phyloP scores from a whole-genome alignment of 2,113 vertebrate genomes.

The Alethe castanea region DNA sequence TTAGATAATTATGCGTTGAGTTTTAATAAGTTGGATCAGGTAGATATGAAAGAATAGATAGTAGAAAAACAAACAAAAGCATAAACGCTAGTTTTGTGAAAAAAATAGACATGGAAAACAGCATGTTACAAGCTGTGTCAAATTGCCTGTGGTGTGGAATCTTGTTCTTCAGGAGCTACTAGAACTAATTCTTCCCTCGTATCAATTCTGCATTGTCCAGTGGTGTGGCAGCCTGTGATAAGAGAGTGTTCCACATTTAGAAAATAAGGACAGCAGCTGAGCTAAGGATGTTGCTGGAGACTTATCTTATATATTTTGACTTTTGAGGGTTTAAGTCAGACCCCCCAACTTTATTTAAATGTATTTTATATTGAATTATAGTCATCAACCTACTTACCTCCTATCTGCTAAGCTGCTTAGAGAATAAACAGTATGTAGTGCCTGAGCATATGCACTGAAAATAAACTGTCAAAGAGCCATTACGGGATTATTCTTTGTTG shows the following conservation, averaged over 20 bases:
- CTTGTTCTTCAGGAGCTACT: slow-evolving; percentile 23
- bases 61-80: neutral
- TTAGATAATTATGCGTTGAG: neutral
- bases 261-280: slow-evolving; percentile 15
- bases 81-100: neutral
- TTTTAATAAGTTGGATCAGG: neutral
- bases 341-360: slow-evolving; percentile 49
- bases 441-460: neutral
- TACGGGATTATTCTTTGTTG: slow-evolving; percentile 28
- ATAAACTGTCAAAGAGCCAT: slow-evolving; percentile 49
- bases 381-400: slow-evolving; percentile 41
- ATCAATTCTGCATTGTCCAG: slow-evolving; percentile 11
- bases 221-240: slow-evolving; percentile 38
- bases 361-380: slow-evolving; percentile 58
- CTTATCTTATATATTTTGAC: neutral
- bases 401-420: slow-evolving; percentile 55
- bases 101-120: neutral
- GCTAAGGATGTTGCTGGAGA: neutral
- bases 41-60: neutral
- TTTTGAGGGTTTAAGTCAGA: slow-evolving; percentile 42
- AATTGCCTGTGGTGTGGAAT: neutral
- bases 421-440: slow-evolving; percentile 41
- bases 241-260: slow-evolving; percentile 10
- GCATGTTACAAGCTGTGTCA: neutral
- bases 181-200: slow-evolving; percentile 33